Evolutionary conservation across 2,113 vertebrate species (phyloP).

Genomic region (Hippocampus abdominalis): DNA sequence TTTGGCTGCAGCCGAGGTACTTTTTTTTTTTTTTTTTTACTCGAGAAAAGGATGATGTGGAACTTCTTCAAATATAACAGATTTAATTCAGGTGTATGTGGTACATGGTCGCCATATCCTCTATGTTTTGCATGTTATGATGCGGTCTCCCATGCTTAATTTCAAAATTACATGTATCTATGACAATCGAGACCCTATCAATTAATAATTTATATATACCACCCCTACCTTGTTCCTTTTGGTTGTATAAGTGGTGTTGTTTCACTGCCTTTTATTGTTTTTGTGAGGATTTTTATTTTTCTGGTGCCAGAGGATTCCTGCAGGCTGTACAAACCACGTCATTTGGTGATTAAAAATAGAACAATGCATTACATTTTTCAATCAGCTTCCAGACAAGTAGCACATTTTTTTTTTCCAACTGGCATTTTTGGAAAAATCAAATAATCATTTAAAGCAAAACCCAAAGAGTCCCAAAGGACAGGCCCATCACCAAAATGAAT

Average conservation of each 20-base stretch:
- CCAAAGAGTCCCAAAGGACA: too few species aligned
- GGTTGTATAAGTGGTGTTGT: neutral
- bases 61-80: neutral
- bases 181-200: constrained; percentile 11
- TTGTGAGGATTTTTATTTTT: neutral
- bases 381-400: neutral
- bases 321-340: neutral
- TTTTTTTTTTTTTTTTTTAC: constrained; percentile 1
- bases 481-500: too few species aligned
- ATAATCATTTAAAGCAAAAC: too few species aligned
- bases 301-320: neutral
- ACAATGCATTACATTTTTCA: neutral
- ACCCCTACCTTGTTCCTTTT: neutral
- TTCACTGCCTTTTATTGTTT: too few species aligned
- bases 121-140: constrained; percentile 10
- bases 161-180: constrained; percentile 26
- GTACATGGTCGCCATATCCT: neutral
- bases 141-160: neutral
- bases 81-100: neutral
- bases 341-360: neutral
- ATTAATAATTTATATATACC: constrained; percentile 1
- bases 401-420: too few species aligned
- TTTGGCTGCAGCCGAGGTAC: constrained; percentile 24
- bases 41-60: neutral
- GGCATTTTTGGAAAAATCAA: too few species aligned